Conservation (phyloP, 2,797 vertebrate genomes). For the Sebastes wilsoni region DNA sequence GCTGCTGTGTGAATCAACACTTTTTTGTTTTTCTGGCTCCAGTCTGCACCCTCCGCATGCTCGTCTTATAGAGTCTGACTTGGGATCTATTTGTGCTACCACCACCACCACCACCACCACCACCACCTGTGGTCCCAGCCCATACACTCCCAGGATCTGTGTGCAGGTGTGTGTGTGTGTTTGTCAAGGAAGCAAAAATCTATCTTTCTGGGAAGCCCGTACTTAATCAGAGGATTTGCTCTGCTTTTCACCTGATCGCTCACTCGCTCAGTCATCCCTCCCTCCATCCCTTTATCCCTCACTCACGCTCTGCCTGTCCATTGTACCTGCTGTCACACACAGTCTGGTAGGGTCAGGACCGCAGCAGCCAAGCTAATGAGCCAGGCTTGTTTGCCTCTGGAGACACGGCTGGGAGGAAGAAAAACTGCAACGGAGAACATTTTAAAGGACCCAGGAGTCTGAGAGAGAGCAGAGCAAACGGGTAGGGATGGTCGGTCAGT, state of each 20-base stretch:
- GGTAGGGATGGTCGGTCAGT: constrained; percentile 28
- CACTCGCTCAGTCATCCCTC: not conserved
- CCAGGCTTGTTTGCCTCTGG: not conserved
- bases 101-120: no score
- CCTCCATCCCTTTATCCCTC: constrained; percentile 34
- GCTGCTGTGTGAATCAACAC: not conserved
- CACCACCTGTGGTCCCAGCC: not conserved
- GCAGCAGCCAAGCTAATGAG: constrained; percentile 25
- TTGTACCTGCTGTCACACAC: constrained; percentile 17
- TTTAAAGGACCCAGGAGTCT: not conserved
- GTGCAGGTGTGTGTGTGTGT: not conserved
- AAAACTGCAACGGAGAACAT: not conserved
- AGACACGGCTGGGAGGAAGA: not conserved
- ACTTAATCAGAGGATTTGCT: constrained; percentile 62
- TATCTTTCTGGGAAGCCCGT: constrained; percentile 18
- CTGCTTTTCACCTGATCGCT: constrained; percentile 33
- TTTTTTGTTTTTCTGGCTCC: not conserved
- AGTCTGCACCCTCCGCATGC: not conserved
- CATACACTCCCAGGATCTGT: not conserved
- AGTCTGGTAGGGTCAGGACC: constrained; percentile 19
- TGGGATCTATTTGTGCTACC: not conserved
- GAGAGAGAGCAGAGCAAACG: not conserved
- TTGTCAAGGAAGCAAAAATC: not conserved
- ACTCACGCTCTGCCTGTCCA: constrained; percentile 8
- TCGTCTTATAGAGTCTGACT: not conserved